Evolutionary conservation across 2,797 vertebrate species (phyloP).

Genomic region (Macropodus opercularis): DNA sequence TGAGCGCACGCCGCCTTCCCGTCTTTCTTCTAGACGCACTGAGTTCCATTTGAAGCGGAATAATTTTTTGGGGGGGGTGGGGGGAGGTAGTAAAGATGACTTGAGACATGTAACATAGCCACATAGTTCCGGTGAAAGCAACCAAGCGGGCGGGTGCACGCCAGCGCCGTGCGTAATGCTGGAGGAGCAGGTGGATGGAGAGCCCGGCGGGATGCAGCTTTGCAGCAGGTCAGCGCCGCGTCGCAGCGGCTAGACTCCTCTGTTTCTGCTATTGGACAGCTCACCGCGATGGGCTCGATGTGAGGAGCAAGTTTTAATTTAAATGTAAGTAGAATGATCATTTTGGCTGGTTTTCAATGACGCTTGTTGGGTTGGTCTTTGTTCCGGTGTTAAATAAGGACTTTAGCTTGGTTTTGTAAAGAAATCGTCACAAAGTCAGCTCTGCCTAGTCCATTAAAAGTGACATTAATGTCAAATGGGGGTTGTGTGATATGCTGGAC

Average conservation of each 20-base stretch:
- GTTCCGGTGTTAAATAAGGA: background rate
- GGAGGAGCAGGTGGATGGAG: slow-evolving; percentile 69
- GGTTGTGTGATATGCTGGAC: background rate
- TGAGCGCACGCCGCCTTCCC: slow-evolving; percentile 19
- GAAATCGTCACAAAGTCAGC: background rate
- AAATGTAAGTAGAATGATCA: slow-evolving; percentile 66
- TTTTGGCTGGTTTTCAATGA: too few relatives aligned
- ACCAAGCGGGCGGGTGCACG: slow-evolving; percentile 1
- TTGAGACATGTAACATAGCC: slow-evolving; percentile 8
- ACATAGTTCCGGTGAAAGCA: slow-evolving; percentile 17
- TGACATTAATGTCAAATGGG: background rate
- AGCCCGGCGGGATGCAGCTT: slow-evolving; percentile 49
- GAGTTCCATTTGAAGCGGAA: slow-evolving; percentile 14
- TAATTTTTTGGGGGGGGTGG: slow-evolving; percentile 4
- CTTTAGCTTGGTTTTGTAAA: background rate
- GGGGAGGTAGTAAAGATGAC: slow-evolving; percentile 37
- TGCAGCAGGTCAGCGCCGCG: slow-evolving; percentile 34
- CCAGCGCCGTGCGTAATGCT: slow-evolving; percentile 48
- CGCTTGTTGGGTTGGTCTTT: too few relatives aligned
- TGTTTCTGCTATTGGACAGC: slow-evolving; percentile 11
- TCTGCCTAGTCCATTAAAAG: background rate
- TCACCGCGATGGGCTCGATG: slow-evolving; percentile 26
- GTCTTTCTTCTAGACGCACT: background rate
- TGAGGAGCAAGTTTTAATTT: slow-evolving; percentile 27
- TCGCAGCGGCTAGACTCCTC: slow-evolving; percentile 12